Evolutionary conservation across 1,140 invertebrate species (phyloP), one percentile per base, ranked within the genome.

Genomic region (Amyelois transitella): DNA sequence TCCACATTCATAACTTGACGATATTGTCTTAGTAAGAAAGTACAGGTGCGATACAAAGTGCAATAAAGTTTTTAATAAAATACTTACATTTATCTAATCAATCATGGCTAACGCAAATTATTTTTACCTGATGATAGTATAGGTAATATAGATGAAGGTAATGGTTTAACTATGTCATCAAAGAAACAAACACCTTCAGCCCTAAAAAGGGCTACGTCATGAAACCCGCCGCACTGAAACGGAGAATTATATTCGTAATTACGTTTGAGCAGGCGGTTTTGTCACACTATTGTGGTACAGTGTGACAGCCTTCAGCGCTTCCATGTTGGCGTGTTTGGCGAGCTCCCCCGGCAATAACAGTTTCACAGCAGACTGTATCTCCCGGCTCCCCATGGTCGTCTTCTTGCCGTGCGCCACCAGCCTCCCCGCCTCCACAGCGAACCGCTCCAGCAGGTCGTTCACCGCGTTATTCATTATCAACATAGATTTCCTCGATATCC

Each of bases 381-480:
- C 80, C 43, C 81, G 71, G 10, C 66, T 74, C 0, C 70, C 75
- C n/a, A 86, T 72, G 0, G 87, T 88, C n/a, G 18, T 51, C 8
- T 84, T 66, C 66, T 91, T 91, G 75, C 91, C 91, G 77, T 91
- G 90, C 22, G 91, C 88, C 19, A 90, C 84, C 32, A 58, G 44
- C 38, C 43, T 25, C 14, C 49, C 25, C 0, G 56, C 81, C 70
- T 92, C 91, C 6, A 85, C 84, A 22, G 91, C 91, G 61, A 92
- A 91, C 28, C 88, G 72, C 54, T 91, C 89, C 59, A 90, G 91
- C 19, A 57, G 24, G 20, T 57, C 48, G 10, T 18, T 44, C 7
- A 57, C 47, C 19, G 92, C 92, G 25, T 88, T 89, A 69, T 92
- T 92, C 89, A 92, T 91, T 56, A 91, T 91, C 49, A 77, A 81